Percentiles rank a stretch among this genome's conserved stretches.
These are phyloP conservation scores for Neolamprologus brichardi DNA, from an alignment of 2,113 vertebrate genomes.

Conservation along the genomic window DNA sequence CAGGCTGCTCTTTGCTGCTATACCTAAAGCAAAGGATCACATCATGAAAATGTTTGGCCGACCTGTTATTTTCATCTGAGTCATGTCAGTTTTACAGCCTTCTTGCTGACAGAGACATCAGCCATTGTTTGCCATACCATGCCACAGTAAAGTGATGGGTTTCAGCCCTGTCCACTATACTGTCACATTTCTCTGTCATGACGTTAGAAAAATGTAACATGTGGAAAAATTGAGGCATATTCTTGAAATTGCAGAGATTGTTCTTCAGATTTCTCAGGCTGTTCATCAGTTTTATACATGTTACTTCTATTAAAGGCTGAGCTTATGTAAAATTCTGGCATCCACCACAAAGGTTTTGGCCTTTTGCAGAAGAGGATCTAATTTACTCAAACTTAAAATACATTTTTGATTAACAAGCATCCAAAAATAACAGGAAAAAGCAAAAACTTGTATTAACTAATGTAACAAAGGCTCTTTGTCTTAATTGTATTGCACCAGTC, in stretches of 20 bases:
- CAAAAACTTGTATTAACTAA: background rate
- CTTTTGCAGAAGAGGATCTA: background rate
- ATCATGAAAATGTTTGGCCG: background rate
- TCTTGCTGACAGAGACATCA: background rate
- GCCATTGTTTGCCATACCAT: background rate
- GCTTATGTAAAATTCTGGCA: background rate
- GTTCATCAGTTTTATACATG: background rate
- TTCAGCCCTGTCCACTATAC: background rate
- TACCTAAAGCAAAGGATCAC: background rate
- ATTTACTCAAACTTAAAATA: background rate
- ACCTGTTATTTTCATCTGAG: background rate
- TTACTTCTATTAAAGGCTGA: background rate
- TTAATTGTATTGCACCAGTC: background rate
- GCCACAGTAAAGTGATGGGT: background rate
- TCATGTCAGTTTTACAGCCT: background rate
- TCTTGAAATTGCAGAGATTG: background rate
- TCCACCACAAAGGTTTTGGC: background rate
- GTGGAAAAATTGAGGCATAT: background rate
- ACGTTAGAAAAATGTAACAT: rapidly evolving
- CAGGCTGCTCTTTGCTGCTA: background rate
- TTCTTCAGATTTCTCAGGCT: background rate
- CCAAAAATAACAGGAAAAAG: background rate
- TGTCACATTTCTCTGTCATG: background rate
- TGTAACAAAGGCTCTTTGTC: background rate
- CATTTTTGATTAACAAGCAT: background rate